These are phyloP conservation scores for Perizoma affinitatum DNA, from an alignment of 2,888 invertebrate genomes.

Conservation along the genomic window DNA sequence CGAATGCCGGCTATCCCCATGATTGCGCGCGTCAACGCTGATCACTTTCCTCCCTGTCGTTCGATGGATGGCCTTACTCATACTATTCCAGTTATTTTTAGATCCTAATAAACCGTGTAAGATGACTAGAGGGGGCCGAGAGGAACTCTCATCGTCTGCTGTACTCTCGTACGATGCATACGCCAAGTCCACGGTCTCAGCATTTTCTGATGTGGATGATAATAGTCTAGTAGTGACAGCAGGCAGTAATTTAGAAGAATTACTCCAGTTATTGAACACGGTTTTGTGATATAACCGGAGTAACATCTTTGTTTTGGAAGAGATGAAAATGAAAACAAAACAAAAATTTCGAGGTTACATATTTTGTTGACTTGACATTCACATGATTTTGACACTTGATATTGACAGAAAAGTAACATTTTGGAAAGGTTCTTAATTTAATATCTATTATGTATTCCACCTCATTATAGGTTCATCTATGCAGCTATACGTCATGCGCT, in stretches of 20 bases:
- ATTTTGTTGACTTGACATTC: conserved; percentile 24
- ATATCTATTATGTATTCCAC: too few species aligned
- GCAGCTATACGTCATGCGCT: too few species aligned
- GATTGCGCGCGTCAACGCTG: conserved; percentile 95
- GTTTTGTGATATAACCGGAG: conserved; percentile 50
- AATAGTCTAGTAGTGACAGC: conserved; percentile 43
- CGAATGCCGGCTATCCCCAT: conserved; percentile 96
- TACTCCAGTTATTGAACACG: conserved; percentile 40
- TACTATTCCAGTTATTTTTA: conserved; percentile 95
- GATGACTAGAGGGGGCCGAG: conserved; percentile 88
- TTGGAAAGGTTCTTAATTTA: too few species aligned
- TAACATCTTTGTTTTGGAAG: conserved; percentile 55
- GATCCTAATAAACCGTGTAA: conserved; percentile 97
- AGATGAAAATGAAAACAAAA: not conserved
- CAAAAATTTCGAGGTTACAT: conserved; percentile 11
- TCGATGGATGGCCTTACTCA: conserved; percentile 90
- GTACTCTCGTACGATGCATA: conserved; percentile 87
- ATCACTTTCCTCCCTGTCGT: conserved; percentile 89
- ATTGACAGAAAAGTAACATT: too few species aligned
- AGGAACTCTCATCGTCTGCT: conserved; percentile 51
- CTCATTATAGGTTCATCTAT: too few species aligned
- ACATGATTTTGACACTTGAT: conserved; percentile 1
- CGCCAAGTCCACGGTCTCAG: conserved; percentile 86
- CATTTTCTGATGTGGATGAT: conserved; percentile 56
- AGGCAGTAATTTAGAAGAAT: conserved; percentile 44